phyloP scores from a whole-genome alignment of 1,140 invertebrate species.

The Orius insidiosus region DNA sequence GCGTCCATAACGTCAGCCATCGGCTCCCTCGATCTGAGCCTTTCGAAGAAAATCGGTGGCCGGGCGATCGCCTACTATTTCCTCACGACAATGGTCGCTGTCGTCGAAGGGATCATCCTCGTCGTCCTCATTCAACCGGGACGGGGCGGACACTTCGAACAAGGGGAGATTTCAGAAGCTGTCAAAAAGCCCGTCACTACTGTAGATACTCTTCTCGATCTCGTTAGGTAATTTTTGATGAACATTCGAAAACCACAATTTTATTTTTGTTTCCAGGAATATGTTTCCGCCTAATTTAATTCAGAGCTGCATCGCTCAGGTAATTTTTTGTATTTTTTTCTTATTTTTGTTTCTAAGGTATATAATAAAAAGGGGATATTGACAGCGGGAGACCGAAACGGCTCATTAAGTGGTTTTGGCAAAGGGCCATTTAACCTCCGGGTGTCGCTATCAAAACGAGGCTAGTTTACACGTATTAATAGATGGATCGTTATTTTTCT shows the following conservation, averaged over 20 bases:
- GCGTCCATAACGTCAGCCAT: slow-evolving; percentile 77
- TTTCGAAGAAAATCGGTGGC: slow-evolving; percentile 21
- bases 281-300: slow-evolving; percentile 83
- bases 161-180: not conserved
- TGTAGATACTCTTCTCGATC: slow-evolving; percentile 67
- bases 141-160: slow-evolving; percentile 12
- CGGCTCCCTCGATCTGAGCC: slow-evolving; percentile 34
- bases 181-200: slow-evolving; percentile 42
- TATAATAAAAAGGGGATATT: no score
- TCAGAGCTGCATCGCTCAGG: slow-evolving; percentile 56
- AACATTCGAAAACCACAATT: no score
- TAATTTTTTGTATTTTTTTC: slow-evolving; percentile 23
- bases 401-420: no score
- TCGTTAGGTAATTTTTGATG: slow-evolving; percentile 33
- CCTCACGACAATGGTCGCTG: slow-evolving; percentile 21
- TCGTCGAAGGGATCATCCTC: slow-evolving; percentile 21
- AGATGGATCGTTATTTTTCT: no score
- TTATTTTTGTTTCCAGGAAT: slow-evolving; percentile 40
- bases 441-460: no score
- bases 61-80: slow-evolving; percentile 21
- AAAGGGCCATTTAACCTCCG: no score
- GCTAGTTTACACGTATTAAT: no score
- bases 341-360: not conserved
- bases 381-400: no score
- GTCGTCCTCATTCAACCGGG: slow-evolving; percentile 21